Evolutionary conservation across 1,140 invertebrate species (phyloP).

Genomic region (Temnothorax curvispinosus): DNA sequence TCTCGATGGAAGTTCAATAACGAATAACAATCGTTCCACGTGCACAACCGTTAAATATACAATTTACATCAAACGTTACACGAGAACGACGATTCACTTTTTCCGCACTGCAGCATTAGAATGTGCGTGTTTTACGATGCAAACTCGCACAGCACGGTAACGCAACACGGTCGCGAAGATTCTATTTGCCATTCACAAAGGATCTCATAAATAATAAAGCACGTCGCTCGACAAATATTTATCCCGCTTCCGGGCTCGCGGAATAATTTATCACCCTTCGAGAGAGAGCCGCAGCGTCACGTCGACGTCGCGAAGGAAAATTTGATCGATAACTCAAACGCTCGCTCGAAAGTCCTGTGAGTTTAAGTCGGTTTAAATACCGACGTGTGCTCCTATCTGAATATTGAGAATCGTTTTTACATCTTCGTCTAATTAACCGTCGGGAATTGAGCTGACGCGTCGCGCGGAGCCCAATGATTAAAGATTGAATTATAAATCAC

Average conservation of each 20-base stretch:
- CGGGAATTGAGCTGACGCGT: not conserved
- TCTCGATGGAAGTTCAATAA: constrained; percentile 1
- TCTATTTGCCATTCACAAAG: constrained; percentile 54
- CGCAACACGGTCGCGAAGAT: constrained; percentile 20
- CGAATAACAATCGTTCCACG: constrained; percentile 6
- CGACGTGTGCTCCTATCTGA: not conserved
- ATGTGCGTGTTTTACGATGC: not conserved
- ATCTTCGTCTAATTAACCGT: not conserved
- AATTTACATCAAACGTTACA: constrained; percentile 11
- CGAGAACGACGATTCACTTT: not conserved
- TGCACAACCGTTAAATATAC: constrained; percentile 14
- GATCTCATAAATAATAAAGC: constrained; percentile 38
- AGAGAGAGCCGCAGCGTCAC: not conserved
- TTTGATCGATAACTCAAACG: constrained; percentile 23
- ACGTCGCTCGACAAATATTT: constrained; percentile 40
- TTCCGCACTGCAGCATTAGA: not conserved
- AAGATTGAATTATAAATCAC: constrained; percentile 54
- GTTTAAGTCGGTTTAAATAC: not conserved
- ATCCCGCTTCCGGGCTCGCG: constrained; percentile 16
- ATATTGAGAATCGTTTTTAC: constrained; percentile 6
- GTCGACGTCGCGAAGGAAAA: not conserved
- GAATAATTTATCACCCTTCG: constrained; percentile 43
- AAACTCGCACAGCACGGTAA: not conserved
- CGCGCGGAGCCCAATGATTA: not conserved
- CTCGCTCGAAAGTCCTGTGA: not conserved